Conservation (phyloP, 2,113 vertebrate species). For the cat (Felis catus) region DNA sequence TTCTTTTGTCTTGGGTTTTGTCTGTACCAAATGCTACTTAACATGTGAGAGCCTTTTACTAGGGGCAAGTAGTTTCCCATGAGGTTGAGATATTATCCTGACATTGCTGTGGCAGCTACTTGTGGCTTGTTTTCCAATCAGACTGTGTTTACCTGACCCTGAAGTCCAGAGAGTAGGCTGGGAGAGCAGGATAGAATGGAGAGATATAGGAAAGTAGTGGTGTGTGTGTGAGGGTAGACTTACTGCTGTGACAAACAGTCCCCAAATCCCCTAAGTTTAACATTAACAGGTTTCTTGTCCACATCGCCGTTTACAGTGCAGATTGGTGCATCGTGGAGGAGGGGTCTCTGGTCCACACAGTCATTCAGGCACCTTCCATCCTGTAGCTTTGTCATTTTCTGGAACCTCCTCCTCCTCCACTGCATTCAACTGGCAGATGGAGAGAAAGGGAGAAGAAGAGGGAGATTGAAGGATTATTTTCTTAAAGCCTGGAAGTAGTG, state of each 20-base stretch:
- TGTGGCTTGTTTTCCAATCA: not conserved
- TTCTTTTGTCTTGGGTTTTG: conserved; percentile 31
- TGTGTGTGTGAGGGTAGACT: not conserved
- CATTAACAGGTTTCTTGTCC: not conserved
- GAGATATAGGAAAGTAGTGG: not conserved
- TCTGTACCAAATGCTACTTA: conserved; percentile 1
- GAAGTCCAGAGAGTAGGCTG: not conserved
- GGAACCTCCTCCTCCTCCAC: not conserved
- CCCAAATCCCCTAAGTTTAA: not conserved
- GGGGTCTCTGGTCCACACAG: not conserved
- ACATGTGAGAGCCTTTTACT: conserved; percentile 11
- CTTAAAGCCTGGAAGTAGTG: not conserved
- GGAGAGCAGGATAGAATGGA: not conserved
- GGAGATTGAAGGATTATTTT: not conserved
- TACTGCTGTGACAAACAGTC: not conserved
- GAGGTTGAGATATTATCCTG: not conserved
- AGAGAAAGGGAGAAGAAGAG: not conserved
- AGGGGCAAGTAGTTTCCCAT: not conserved
- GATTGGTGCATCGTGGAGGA: not conserved
- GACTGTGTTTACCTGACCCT: not conserved
- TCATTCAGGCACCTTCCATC: not conserved
- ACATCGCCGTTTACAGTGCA: not conserved
- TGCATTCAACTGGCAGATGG: not conserved
- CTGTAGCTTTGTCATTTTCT: not conserved
- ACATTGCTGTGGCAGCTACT: not conserved